Evolutionary conservation across 1,140 invertebrate species (phyloP).

Genomic region (Brachionus paranguensis): DNA sequence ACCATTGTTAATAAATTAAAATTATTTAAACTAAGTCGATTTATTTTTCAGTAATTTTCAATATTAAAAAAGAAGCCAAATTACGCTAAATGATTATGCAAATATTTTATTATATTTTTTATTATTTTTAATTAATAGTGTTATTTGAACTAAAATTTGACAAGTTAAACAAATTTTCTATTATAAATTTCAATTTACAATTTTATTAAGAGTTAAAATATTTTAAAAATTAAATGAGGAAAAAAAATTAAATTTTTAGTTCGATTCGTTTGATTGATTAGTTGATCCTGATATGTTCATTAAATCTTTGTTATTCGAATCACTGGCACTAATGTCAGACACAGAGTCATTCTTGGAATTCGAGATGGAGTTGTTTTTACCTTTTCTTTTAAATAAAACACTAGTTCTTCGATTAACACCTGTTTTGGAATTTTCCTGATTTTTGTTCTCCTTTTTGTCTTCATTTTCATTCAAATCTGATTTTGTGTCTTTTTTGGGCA

Average conservation of each 20-base stretch:
- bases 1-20: too few relatives aligned
- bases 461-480: background rate
- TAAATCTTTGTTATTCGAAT: constrained; percentile 22
- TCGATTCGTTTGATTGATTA: constrained; percentile 25
- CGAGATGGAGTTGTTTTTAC: background rate
- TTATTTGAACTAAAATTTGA: too few relatives aligned
- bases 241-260: background rate
- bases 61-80: too few relatives aligned
- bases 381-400: constrained; percentile 65
- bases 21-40: too few relatives aligned
- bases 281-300: constrained; percentile 23
- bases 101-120: too few relatives aligned
- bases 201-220: background rate
- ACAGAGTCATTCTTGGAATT: background rate
- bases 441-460: background rate
- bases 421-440: constrained; percentile 44
- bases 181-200: background rate
- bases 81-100: too few relatives aligned
- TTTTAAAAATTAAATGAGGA: background rate
- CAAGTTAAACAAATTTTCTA: too few relatives aligned
- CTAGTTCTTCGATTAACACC: constrained; percentile 74
- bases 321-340: background rate
- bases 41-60: too few relatives aligned
- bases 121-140: too few relatives aligned
- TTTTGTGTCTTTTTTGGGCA: background rate